These are phyloP conservation scores for Amaurobius ferox DNA, from an alignment of 2,888 invertebrate genomes.

Conservation along the genomic window DNA sequence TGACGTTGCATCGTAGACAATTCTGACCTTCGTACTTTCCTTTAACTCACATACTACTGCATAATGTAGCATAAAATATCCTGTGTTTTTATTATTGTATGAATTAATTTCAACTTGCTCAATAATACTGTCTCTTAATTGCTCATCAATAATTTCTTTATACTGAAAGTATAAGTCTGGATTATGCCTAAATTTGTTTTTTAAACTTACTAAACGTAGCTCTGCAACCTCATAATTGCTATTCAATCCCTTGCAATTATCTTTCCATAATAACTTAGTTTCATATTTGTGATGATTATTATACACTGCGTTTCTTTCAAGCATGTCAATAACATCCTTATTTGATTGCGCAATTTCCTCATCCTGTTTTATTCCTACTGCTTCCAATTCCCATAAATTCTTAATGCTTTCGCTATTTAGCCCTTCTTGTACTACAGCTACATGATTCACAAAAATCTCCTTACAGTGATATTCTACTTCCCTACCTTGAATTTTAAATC, in stretches of 20 bases:
- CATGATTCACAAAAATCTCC: background rate
- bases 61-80: slow-evolving; percentile 10
- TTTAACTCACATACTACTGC: slow-evolving; percentile 16
- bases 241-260: no score
- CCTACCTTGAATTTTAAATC: background rate
- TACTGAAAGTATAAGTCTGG: no score
- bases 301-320: no score
- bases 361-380: background rate
- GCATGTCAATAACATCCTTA: background rate
- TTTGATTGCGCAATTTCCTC: background rate
- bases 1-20: slow-evolving; percentile 43
- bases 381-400: no score
- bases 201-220: no score
- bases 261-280: slow-evolving; percentile 13
- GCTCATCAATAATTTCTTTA: no score
- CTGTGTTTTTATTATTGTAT: slow-evolving; percentile 6
- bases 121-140: background rate
- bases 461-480: background rate
- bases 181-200: no score
- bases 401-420: background rate
- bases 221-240: no score
- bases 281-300: slow-evolving; percentile 3
- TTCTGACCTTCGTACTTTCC: no score
- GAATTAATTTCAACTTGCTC: background rate
- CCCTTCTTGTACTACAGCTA: background rate